Evolutionary conservation across 2,888 invertebrate species (phyloP).

Genomic region (Hirtodrosophila histrioides): DNA sequence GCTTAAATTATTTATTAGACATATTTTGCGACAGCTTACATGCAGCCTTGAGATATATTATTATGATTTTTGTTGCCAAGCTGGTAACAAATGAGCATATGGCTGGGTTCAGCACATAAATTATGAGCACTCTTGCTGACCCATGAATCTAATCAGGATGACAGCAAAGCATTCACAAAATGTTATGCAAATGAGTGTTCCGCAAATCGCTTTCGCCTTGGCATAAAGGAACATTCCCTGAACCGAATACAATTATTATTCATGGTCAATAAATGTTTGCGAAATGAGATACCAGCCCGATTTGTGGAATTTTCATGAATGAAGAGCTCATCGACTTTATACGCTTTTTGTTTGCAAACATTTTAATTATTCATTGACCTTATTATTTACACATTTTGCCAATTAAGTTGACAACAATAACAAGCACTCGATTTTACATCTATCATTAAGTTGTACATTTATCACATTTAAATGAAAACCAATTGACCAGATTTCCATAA

Average conservation of each 20-base stretch:
- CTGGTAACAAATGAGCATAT: constrained; percentile 57
- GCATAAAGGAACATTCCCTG: background rate
- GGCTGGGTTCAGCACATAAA: constrained; percentile 58
- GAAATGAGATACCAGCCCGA: background rate
- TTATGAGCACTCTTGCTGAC: constrained; percentile 47
- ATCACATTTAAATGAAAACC: constrained; percentile 29
- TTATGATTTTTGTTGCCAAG: constrained; percentile 55
- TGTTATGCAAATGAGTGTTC: constrained; percentile 11
- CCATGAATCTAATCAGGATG: constrained; percentile 58
- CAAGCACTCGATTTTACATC: constrained; percentile 29
- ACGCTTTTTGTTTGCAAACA: constrained; percentile 17
- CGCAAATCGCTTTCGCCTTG: background rate
- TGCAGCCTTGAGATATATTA: constrained; percentile 60
- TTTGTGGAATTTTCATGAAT: background rate
- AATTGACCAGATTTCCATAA: constrained; percentile 34
- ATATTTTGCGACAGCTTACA: constrained; percentile 72
- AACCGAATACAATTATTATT: background rate
- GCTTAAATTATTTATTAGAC: constrained; percentile 76
- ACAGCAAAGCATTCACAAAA: constrained; percentile 22
- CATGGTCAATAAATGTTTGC: background rate
- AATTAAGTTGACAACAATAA: constrained; percentile 55
- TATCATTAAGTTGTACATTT: constrained; percentile 41
- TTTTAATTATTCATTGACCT: constrained; percentile 61
- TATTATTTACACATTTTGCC: constrained; percentile 61
- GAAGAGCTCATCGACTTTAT: background rate